Conservation (phyloP, 2,113 vertebrate species). For the Larimichthys polyactis region DNA sequence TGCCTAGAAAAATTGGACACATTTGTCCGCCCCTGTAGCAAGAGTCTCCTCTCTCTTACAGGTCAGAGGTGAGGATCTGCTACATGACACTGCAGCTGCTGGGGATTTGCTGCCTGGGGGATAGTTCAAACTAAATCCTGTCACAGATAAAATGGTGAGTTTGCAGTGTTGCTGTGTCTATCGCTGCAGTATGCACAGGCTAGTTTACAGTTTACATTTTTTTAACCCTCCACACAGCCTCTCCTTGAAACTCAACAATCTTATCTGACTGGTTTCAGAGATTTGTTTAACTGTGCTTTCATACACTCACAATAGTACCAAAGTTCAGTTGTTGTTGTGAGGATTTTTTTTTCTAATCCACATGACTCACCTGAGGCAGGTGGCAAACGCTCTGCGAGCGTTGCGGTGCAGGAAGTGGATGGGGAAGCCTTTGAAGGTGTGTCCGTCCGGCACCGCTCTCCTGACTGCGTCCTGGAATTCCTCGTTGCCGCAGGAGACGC, state of each 20-base stretch:
- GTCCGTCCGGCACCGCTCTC: conserved; percentile 94
- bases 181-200: not conserved
- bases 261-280: not conserved
- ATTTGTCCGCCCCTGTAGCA: not conserved
- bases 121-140: not conserved
- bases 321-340: not conserved
- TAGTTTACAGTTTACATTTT: not conserved
- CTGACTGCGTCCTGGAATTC: conserved; percentile 97
- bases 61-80: not conserved
- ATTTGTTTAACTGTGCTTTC: not conserved
- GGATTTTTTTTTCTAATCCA: not conserved
- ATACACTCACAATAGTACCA: not conserved
- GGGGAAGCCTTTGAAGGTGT: conserved; percentile 98
- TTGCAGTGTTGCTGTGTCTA: not conserved
- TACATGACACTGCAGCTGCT: not conserved
- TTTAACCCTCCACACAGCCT: not conserved
- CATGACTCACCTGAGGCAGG: conserved; percentile 89
- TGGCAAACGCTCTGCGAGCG: conserved; percentile 92
- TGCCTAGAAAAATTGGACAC: not conserved
- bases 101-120: not conserved
- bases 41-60: no score
- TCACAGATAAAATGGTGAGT: not conserved
- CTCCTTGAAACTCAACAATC: not conserved
- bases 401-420: conserved; percentile 95
- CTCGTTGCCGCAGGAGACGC: conserved; percentile 94